Evolutionary conservation across 2,888 invertebrate genomes (phyloP).

Genomic region (Cantharis lateralis): DNA sequence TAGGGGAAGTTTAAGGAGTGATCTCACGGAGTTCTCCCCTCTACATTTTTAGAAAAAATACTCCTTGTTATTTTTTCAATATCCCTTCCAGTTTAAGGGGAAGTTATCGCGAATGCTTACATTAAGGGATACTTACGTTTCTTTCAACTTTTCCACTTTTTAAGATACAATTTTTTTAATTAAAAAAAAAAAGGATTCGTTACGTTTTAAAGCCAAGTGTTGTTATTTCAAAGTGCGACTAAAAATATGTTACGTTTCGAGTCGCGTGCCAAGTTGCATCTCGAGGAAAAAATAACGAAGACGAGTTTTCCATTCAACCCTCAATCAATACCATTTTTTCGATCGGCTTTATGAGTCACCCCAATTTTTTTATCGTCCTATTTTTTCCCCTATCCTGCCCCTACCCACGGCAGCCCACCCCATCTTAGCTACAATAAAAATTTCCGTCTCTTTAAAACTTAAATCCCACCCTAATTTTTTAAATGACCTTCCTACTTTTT

Average conservation of each 20-base stretch:
- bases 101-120: constrained; percentile 29
- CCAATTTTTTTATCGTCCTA: constrained; percentile 23
- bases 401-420: constrained; percentile 32
- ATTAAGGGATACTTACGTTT: constrained; percentile 10
- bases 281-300: not conserved
- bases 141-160: not conserved
- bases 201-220: not conserved
- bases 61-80: constrained; percentile 51
- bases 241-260: not conserved
- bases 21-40: constrained; percentile 47
- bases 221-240: not conserved
- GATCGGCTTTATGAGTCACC: not conserved
- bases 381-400: constrained; percentile 34
- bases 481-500: constrained; percentile 44
- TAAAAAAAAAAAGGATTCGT: not conserved
- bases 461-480: constrained; percentile 47
- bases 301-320: not conserved
- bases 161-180: not conserved
- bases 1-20: constrained; percentile 52
- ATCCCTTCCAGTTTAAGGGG: constrained; percentile 44
- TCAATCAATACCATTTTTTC: not conserved
- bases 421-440: constrained; percentile 41
- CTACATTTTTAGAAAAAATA: constrained; percentile 47
- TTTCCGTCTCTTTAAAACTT: constrained; percentile 39
- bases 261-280: not conserved